Evolutionary conservation across 1,140 invertebrate genomes (phyloP).

Genomic region (Tribolium madens): DNA sequence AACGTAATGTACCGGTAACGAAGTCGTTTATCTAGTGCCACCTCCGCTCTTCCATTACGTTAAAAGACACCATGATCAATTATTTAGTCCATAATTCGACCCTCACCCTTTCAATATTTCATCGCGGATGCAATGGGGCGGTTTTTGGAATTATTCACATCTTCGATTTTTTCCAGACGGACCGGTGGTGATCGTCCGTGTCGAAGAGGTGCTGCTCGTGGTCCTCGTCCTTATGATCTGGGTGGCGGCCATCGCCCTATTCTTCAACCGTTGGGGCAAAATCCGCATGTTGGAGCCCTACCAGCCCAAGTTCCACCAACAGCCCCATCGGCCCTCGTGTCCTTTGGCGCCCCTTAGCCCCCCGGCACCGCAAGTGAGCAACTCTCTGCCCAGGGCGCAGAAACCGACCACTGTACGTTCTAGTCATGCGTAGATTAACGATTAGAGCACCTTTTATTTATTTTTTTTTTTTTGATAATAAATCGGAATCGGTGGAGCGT

Average conservation of each 20-base stretch:
- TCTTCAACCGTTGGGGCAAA: constrained; percentile 76
- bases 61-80: constrained; percentile 10
- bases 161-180: constrained; percentile 63
- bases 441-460: neutral
- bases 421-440: constrained; percentile 39
- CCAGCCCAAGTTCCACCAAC: constrained; percentile 83
- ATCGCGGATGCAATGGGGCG: constrained; percentile 2
- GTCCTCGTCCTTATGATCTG: constrained; percentile 80
- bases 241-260: constrained; percentile 84
- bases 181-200: constrained; percentile 75
- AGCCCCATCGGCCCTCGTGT: constrained; percentile 77
- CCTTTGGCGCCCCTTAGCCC: constrained; percentile 70
- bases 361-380: constrained; percentile 63
- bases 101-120: neutral
- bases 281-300: constrained; percentile 81
- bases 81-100: constrained; percentile 19
- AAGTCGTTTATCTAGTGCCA: constrained; percentile 10
- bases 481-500: constrained; percentile 6
- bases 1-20: constrained; percentile 32
- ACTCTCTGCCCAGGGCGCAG: constrained; percentile 49
- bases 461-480: neutral
- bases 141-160: neutral
- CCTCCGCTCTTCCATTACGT: neutral
- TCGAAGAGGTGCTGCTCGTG: constrained; percentile 83
- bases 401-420: constrained; percentile 51